Conservation (phyloP, 2,888 invertebrate genomes). For the Nephrotoma appendiculata region DNA sequence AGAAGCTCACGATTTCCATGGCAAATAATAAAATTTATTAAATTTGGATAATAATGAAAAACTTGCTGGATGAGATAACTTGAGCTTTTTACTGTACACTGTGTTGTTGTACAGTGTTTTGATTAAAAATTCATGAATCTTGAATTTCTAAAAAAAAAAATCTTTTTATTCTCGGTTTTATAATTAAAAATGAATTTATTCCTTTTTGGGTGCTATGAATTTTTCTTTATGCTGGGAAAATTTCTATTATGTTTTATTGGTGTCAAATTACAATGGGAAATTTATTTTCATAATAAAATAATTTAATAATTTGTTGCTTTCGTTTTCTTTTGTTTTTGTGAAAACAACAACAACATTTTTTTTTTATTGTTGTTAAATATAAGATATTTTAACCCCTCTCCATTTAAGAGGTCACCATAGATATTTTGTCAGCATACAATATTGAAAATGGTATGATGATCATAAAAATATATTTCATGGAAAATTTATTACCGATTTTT, state of each 20-base stretch:
- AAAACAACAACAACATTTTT: not conserved
- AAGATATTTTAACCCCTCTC: not conserved
- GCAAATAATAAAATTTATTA: not conserved
- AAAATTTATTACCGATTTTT: too few relatives aligned
- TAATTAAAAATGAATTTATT: not conserved
- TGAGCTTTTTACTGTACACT: not conserved
- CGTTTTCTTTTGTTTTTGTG: not conserved
- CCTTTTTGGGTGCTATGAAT: not conserved
- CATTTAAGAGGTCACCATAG: not conserved
- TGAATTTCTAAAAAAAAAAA: not conserved
- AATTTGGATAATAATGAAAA: not conserved
- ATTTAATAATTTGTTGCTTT: not conserved
- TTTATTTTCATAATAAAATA: not conserved
- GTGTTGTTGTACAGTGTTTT: not conserved
- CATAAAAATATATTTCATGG: too few relatives aligned
- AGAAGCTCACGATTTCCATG: not conserved
- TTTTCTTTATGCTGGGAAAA: not conserved
- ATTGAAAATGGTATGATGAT: too few relatives aligned
- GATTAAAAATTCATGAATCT: not conserved
- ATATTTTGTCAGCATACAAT: not conserved
- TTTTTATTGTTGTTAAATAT: not conserved
- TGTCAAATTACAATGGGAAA: not conserved
- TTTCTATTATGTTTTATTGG: not conserved
- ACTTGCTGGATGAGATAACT: not conserved
- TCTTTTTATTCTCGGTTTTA: not conserved